Evolutionary conservation across 2,797 vertebrate species (phyloP).

Genomic region (Muscicapa striata): DNA sequence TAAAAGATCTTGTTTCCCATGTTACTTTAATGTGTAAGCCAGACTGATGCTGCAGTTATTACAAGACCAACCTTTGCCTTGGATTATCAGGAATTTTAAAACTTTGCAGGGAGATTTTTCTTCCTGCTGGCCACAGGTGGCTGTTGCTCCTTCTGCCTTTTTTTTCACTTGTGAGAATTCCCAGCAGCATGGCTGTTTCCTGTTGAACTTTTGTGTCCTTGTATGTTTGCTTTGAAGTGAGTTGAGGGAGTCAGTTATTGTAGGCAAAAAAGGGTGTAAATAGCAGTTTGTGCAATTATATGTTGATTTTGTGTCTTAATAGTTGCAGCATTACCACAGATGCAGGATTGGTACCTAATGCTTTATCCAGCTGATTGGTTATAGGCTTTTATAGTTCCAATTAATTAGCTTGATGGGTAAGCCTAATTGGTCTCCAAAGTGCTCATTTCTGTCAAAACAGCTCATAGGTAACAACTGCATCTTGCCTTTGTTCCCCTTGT

Average conservation of each 20-base stretch:
- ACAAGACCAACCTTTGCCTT: not conserved
- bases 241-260: not conserved
- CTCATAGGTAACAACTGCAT: not conserved
- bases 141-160: not conserved
- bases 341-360: not conserved
- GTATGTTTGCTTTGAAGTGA: not conserved
- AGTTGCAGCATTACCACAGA: not conserved
- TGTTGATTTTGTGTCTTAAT: not conserved
- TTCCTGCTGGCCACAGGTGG: not conserved
- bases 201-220: not conserved
- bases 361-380: not conserved
- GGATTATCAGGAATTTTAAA: not conserved
- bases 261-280: not conserved
- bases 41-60: not conserved
- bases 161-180: not conserved
- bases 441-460: not conserved
- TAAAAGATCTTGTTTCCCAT: not conserved
- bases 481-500: not conserved
- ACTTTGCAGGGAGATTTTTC: not conserved
- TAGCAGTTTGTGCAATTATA: not conserved
- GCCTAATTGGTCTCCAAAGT: conserved; percentile 9
- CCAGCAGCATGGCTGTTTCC: not conserved
- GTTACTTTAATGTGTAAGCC: not conserved
- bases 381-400: not conserved
- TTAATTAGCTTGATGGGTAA: conserved; percentile 17